Conservation (phyloP, 2,888 invertebrate genomes). For the Timema podura region DNA sequence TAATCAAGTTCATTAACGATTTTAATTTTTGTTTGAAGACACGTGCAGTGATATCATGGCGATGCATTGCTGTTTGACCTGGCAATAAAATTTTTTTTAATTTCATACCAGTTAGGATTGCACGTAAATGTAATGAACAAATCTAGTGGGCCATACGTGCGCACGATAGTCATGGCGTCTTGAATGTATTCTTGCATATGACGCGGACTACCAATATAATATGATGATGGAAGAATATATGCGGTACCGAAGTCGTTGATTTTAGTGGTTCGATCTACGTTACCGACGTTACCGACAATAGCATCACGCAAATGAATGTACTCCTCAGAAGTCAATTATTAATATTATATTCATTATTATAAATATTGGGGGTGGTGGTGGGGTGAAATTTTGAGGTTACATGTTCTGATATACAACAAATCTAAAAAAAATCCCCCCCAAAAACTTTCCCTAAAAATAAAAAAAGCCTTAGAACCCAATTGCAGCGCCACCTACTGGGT, state of each 20-base stretch:
- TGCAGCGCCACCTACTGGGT: no score
- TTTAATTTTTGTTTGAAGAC: constrained; percentile 20
- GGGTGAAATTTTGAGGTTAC: no score
- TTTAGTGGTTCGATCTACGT: not conserved
- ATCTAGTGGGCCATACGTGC: not conserved
- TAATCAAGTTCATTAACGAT: not conserved
- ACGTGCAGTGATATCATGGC: constrained; percentile 12
- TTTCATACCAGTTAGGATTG: not conserved
- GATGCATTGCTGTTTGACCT: constrained; percentile 12
- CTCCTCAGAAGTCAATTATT: constrained; percentile 8
- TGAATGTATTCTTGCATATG: no score
- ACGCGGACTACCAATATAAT: constrained; percentile 6
- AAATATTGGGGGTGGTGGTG: no score
- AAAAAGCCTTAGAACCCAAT: no score
- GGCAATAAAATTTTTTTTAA: constrained; percentile 12
- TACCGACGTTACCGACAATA: constrained; percentile 14
- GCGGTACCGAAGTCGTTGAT: not conserved
- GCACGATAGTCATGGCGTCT: not conserved
- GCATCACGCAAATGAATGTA: constrained; percentile 17
- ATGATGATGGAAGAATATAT: constrained; percentile 10
- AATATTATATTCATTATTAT: no score
- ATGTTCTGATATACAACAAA: no score
- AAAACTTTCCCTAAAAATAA: no score
- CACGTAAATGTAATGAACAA: no score
- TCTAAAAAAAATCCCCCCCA: no score